Evolutionary conservation across 2,888 invertebrate species (phyloP).

Genomic region (Ommatoiulus sabulosus): DNA sequence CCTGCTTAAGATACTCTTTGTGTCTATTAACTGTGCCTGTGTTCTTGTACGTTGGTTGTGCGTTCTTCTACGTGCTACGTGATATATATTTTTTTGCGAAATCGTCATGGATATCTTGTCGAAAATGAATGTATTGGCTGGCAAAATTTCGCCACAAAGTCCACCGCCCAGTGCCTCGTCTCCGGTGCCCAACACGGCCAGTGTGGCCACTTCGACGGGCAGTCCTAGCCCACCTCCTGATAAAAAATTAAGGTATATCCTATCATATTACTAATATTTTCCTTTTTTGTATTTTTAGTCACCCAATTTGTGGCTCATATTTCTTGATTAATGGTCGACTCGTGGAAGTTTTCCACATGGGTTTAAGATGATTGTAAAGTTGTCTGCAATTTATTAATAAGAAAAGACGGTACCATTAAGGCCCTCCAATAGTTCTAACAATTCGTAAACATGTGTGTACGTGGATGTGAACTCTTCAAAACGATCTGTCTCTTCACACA

Average conservation of each 20-base stretch:
- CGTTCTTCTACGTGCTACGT: slow-evolving; percentile 32
- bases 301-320: background rate
- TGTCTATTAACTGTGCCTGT: slow-evolving; percentile 39
- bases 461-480: no score
- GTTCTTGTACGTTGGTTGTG: slow-evolving; percentile 32
- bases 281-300: background rate
- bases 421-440: no score
- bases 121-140: slow-evolving; percentile 53
- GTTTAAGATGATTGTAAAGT: no score
- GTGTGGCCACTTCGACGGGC: slow-evolving; percentile 47
- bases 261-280: background rate
- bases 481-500: no score
- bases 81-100: background rate
- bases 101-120: slow-evolving; percentile 53
- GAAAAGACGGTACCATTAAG: no score
- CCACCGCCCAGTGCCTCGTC: slow-evolving; percentile 24
- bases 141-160: slow-evolving; percentile 49
- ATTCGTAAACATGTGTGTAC: no score
- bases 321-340: no score
- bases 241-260: slow-evolving; percentile 7
- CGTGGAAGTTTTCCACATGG: no score
- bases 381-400: no score
- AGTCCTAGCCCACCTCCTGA: slow-evolving; percentile 23
- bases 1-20: slow-evolving; percentile 29
- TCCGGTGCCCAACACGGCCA: background rate